phyloP scores from a whole-genome alignment of 2,888 invertebrate genomes.

The Trimorus sp. region DNA sequence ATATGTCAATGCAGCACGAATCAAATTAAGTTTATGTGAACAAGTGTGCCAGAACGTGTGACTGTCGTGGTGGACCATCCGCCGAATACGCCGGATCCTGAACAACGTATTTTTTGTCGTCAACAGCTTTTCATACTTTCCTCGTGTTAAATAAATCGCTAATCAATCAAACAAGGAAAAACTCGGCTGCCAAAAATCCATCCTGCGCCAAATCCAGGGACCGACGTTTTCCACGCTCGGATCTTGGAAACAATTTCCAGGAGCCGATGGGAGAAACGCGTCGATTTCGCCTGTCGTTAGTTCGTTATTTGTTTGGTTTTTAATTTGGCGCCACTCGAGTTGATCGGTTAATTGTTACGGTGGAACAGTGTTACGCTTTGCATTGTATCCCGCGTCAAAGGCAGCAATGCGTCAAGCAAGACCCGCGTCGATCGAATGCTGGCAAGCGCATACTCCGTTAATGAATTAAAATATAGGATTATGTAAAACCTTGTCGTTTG shows the following conservation, averaged over 20 bases:
- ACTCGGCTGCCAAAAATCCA: background rate
- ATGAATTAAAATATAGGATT: background rate
- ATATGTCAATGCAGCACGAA: constrained; percentile 78
- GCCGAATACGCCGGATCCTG: background rate
- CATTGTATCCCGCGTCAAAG: background rate
- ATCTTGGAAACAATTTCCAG: too few relatives aligned
- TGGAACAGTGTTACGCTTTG: constrained; percentile 16
- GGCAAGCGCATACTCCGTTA: constrained; percentile 22
- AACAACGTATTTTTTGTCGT: constrained; percentile 41
- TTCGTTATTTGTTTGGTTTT: too few relatives aligned
- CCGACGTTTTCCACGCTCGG: too few relatives aligned
- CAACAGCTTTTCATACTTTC: constrained; percentile 55
- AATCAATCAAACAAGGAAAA: constrained; percentile 24
- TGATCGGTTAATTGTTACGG: constrained; percentile 12
- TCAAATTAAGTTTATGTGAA: constrained; percentile 67
- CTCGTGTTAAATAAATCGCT: constrained; percentile 37
- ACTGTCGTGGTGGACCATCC: constrained; percentile 25
- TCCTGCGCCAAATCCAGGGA: background rate
- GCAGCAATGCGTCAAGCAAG: constrained; percentile 6
- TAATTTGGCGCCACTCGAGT: background rate
- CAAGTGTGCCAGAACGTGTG: constrained; percentile 56
- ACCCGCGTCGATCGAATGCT: background rate
- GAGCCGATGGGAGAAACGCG: too few relatives aligned
- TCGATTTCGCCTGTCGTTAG: too few relatives aligned
- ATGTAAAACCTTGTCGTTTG: background rate